Evolutionary conservation across 2,888 invertebrate genomes (phyloP), one percentile per base, ranked within the genome.

Genomic region (Nomada hirtipes): DNA sequence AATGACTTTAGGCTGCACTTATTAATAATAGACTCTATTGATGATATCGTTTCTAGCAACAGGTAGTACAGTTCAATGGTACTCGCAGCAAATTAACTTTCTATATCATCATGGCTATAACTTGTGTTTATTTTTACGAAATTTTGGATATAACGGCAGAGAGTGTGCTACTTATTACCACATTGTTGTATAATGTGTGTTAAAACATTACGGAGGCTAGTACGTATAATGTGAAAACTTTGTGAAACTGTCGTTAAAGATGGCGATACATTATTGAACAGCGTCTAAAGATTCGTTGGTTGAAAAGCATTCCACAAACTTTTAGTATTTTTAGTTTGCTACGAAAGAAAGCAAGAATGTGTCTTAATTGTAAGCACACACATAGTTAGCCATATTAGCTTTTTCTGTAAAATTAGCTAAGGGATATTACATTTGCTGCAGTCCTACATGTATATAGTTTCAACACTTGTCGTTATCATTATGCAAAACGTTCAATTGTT

Each of bases 31-130:
- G 15, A 47, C 18, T 15, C 26, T 13, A 9, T 26, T 23, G 7
- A 47, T 64, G 9, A 15, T 26, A 64, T 47, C 50, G 9, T 64
- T 44, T 64, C 15, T 64, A 64, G 63, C 63, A 64, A 64, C 63
- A 64, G 63, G 63, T 64, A 64, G 44, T n/a, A 42, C 15, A 26
- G 50, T 64, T 47, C 47, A 10, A 26, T 9, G 9, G 47, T 64
- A 15, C 26, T 47, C 18, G 9, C 4, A 9, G 63, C 4, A 64
- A 47, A 50, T 50, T 23, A 50, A 50, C 15, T 64, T 47, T 23
- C 26, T 64, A 26, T 64, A 15, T 50, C 15, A 50, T 64, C 23
- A 20, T 15, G 2, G 2, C 26, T 64, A 23, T 26, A 50, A 4
- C 18, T 47, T 64, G 26, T 18, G n/a, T 29, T 29, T 65, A 50